Evolutionary conservation across 2,888 invertebrate species (phyloP).

Genomic region (Mythimna impura): DNA sequence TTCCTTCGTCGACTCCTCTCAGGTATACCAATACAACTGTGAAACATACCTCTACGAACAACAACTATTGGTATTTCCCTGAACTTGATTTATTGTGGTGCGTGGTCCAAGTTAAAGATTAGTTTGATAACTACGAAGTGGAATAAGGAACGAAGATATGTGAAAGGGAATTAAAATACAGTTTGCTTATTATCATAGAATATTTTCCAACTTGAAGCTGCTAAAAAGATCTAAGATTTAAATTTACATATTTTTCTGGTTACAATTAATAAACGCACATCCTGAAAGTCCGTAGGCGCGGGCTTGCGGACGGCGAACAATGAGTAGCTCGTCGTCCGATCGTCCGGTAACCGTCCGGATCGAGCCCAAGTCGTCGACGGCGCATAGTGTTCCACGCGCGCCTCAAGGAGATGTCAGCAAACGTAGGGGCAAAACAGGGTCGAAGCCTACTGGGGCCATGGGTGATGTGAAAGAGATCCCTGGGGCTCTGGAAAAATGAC

Average conservation of each 20-base stretch:
- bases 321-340: too few species aligned
- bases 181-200: neutral
- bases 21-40: slow-evolving; percentile 2
- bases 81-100: slow-evolving; percentile 24
- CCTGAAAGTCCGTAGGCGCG: too few species aligned
- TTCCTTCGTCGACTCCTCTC: slow-evolving; percentile 11
- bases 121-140: neutral
- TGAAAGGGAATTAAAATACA: neutral
- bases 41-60: slow-evolving; percentile 13
- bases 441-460: too few species aligned
- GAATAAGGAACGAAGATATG: neutral
- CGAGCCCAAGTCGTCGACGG: too few species aligned
- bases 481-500: too few species aligned
- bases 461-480: too few species aligned
- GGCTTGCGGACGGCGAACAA: too few species aligned
- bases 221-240: neutral
- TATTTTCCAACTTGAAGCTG: neutral
- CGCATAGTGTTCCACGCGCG: too few species aligned
- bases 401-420: too few species aligned
- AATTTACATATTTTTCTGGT: neutral
- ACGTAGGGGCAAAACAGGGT: too few species aligned
- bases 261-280: too few species aligned
- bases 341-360: too few species aligned
- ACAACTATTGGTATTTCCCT: slow-evolving; percentile 24
- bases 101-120: slow-evolving; percentile 21